Evolutionary conservation across 2,113 vertebrate genomes (phyloP).

Genomic region (Aspiorhynchus laticeps): DNA sequence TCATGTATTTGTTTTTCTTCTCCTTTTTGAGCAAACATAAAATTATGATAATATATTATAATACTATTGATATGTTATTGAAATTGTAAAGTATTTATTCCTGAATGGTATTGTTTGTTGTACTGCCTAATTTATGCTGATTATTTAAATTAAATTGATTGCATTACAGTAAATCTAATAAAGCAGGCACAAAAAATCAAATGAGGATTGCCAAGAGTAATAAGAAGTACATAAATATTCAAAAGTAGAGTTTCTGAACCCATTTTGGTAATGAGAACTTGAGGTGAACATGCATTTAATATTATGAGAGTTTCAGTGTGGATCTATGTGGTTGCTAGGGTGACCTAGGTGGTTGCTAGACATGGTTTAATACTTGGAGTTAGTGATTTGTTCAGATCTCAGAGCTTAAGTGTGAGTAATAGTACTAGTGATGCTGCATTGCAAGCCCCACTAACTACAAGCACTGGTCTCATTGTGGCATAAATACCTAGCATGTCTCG

Average conservation of each 20-base stretch:
- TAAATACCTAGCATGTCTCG: constrained; percentile 37
- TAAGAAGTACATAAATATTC: neutral
- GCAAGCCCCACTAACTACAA: neutral
- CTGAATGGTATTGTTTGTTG: too few relatives aligned
- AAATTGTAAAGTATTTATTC: too few relatives aligned
- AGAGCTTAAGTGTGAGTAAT: neutral
- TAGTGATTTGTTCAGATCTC: constrained; percentile 1
- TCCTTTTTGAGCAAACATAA: too few relatives aligned
- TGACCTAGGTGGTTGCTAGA: neutral
- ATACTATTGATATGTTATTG: too few relatives aligned
- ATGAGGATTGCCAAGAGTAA: neutral
- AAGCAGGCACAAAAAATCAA: too few relatives aligned
- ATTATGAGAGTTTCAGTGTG: neutral
- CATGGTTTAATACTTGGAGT: neutral
- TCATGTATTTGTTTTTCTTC: too few relatives aligned
- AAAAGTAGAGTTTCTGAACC: neutral
- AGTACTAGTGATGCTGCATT: neutral
- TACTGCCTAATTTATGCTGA: too few relatives aligned
- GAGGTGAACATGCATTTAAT: neutral
- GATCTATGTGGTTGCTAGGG: neutral
- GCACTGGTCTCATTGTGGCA: neutral
- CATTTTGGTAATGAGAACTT: neutral
- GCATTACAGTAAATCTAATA: too few relatives aligned
- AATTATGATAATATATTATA: too few relatives aligned
- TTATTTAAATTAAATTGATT: too few relatives aligned